Conservation (phyloP, 2,888 invertebrate species). For the Patella ulyssiponensis region DNA sequence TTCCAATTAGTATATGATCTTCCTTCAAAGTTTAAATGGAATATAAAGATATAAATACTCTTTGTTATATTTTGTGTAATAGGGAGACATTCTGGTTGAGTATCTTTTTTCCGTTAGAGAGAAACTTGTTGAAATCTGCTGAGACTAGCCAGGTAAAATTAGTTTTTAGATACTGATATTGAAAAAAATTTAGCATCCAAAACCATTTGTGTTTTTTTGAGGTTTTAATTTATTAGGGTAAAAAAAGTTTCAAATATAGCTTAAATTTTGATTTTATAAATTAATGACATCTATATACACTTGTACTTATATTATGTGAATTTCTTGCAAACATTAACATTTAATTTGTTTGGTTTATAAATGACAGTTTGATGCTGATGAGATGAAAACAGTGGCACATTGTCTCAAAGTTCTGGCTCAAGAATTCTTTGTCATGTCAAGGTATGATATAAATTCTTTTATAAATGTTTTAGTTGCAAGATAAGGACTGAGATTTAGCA, state of each 20-base stretch:
- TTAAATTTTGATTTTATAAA: not conserved
- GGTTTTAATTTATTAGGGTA: not conserved
- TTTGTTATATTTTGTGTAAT: slow-evolving; percentile 24
- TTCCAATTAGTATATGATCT: too few relatives aligned
- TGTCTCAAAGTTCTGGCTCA: slow-evolving; percentile 61
- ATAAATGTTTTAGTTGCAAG: too few relatives aligned
- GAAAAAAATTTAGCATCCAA: too few relatives aligned
- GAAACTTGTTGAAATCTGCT: slow-evolving; percentile 45
- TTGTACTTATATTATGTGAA: not conserved
- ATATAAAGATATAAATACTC: not conserved
- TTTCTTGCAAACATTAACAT: not conserved
- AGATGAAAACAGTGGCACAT: slow-evolving; percentile 54
- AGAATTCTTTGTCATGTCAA: slow-evolving; percentile 59
- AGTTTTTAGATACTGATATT: not conserved
- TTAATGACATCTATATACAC: not conserved
- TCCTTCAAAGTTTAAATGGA: too few relatives aligned
- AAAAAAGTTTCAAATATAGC: not conserved
- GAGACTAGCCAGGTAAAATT: slow-evolving; percentile 10
- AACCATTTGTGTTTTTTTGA: too few relatives aligned
- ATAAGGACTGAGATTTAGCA: too few relatives aligned
- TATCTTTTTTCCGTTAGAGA: slow-evolving; percentile 59
- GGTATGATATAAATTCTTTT: slow-evolving; percentile 38
- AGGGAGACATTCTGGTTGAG: slow-evolving; percentile 67
- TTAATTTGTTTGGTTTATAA: not conserved
- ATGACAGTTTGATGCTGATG: slow-evolving; percentile 23